Percentiles rank a stretch among this genome's conserved stretches.
These are phyloP conservation scores for Melanchra persicariae DNA, from an alignment of 2,888 invertebrate genomes.

Conservation along the genomic window DNA sequence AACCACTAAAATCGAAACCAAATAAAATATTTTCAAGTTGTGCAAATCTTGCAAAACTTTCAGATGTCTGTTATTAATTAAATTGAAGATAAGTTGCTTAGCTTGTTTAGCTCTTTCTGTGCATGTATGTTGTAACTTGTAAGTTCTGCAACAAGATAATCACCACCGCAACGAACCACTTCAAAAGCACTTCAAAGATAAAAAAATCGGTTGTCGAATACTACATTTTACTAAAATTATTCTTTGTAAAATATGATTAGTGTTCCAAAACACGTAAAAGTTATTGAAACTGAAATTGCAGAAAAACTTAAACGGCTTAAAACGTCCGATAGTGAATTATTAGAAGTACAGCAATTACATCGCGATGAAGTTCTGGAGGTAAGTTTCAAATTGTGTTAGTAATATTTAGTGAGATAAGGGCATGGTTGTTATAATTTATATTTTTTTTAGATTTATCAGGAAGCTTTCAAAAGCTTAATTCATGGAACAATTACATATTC, in stretches of 20 bases:
- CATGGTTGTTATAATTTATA: neutral
- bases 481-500: conserved; percentile 80
- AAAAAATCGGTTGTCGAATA: conserved; percentile 2
- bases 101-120: neutral
- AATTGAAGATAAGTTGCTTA: neutral
- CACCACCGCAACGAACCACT: conserved; percentile 77
- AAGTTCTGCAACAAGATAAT: conserved; percentile 72
- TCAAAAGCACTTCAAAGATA: conserved; percentile 61
- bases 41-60: neutral
- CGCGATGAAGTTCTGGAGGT: conserved; percentile 81
- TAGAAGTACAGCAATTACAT: conserved; percentile 79
- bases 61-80: neutral
- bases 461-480: conserved; percentile 81
- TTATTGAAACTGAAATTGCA: conserved; percentile 74
- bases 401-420: neutral
- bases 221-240: neutral
- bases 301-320: conserved; percentile 75
- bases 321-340: conserved; percentile 74
- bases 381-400: conserved; percentile 13
- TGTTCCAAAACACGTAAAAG: conserved; percentile 80
- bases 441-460: conserved; percentile 79
- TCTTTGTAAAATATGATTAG: conserved; percentile 57
- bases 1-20: neutral
- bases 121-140: neutral
- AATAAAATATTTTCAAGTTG: neutral